Conservation (phyloP, 1,140 invertebrate species). For the Acyrthosiphon pisum region DNA sequence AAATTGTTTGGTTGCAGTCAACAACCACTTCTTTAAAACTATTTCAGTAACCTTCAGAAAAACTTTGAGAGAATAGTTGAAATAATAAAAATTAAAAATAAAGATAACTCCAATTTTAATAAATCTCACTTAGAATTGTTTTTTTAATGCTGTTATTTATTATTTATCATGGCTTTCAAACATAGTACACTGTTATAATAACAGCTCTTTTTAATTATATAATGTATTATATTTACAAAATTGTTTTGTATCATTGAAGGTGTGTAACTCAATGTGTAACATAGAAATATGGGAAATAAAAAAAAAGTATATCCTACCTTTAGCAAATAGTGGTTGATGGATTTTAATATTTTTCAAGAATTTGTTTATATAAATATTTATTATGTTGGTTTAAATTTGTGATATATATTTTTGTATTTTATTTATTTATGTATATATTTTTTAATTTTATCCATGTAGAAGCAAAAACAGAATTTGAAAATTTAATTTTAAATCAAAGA, state of each 20-base stretch:
- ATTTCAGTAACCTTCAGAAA: not conserved
- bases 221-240: too few relatives aligned
- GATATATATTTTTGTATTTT: not conserved
- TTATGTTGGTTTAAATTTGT: not conserved
- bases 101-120: too few relatives aligned
- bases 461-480: slow-evolving; percentile 28
- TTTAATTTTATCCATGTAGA: slow-evolving; percentile 3
- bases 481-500: not conserved
- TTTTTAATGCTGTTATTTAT: not conserved
- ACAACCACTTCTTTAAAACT: not conserved
- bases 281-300: not conserved
- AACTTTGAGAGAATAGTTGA: not conserved
- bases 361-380: not conserved
- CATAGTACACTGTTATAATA: too few relatives aligned
- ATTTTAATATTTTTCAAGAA: not conserved
- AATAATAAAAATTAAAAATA: not conserved
- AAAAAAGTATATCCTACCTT: not conserved
- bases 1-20: too few relatives aligned
- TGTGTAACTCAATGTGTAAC: too few relatives aligned
- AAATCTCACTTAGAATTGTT: too few relatives aligned
- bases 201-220: too few relatives aligned
- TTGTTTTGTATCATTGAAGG: too few relatives aligned
- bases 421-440: too few relatives aligned
- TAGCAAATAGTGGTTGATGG: not conserved
- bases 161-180: not conserved